A percentile compares a stretch with the other conserved stretches of the same genome.
These are phyloP conservation scores for Pterois miles DNA, from an alignment of 2,797 vertebrate species.

Conservation along the genomic window DNA sequence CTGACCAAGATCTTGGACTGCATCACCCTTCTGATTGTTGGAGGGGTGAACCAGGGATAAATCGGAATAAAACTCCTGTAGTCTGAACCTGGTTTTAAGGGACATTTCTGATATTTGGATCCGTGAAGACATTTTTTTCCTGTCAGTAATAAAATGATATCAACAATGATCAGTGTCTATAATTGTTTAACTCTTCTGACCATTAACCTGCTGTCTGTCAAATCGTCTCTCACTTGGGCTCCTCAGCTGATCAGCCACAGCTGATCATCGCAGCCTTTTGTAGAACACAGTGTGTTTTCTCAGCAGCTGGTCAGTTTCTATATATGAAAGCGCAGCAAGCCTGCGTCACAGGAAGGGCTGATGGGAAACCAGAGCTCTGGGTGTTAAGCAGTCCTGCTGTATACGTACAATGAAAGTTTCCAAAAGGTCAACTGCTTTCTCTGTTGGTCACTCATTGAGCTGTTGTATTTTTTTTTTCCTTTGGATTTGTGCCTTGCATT, in stretches of 20 bases:
- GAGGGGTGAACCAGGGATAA: no score
- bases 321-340: conserved; percentile 61
- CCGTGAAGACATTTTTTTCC: not conserved
- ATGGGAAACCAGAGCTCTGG: conserved; percentile 61
- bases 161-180: not conserved
- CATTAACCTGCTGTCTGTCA: not conserved
- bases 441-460: conserved; percentile 2
- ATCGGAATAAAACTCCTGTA: no score
- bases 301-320: conserved; percentile 71
- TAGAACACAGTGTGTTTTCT: conserved; percentile 59
- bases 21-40: no score
- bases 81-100: not conserved
- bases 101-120: not conserved
- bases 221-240: not conserved
- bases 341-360: conserved; percentile 65
- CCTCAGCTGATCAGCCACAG: conserved; percentile 60
- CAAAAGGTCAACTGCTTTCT: conserved; percentile 60
- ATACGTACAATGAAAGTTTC: conserved; percentile 66
- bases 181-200: not conserved
- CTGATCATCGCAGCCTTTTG: conserved; percentile 66
- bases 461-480: not conserved
- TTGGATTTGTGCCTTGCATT: conserved; percentile 32
- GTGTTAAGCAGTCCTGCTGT: conserved; percentile 28
- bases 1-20: no score
- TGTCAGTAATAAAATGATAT: not conserved